Conservation (phyloP, 35 echinoderm and acorn worm species). For the Hemicentrotus pulcherrimus region DNA sequence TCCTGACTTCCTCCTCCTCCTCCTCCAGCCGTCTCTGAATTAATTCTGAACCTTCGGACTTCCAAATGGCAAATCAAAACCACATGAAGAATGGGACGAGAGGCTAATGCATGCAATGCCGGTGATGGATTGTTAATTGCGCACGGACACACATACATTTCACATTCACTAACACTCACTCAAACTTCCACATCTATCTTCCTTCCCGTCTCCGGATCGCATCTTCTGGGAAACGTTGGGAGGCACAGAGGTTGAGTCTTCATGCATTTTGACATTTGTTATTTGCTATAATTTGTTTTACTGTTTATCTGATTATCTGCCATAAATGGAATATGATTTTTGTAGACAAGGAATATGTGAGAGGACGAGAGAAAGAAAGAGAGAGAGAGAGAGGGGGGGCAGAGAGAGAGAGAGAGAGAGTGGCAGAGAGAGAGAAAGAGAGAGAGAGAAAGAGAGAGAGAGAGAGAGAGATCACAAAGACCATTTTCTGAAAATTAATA, state of each 20-base stretch:
- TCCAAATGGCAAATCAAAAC: background rate
- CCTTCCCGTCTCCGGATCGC: background rate
- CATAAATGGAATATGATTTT: background rate
- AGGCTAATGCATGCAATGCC: background rate
- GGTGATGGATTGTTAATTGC: background rate
- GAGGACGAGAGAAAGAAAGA: background rate
- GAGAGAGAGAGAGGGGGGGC: background rate
- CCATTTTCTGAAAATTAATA: background rate
- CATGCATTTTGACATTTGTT: background rate
- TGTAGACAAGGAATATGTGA: background rate
- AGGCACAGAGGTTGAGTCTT: background rate
- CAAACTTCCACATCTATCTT: background rate
- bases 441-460: background rate
- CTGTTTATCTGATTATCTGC: background rate
- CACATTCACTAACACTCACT: background rate
- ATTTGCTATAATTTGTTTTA: background rate
- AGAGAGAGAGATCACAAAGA: background rate
- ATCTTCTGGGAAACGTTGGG: background rate
- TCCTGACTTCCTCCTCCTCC: background rate
- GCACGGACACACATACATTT: background rate
- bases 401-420: slow-evolving; percentile 4
- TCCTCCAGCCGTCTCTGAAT: background rate
- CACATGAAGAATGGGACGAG: background rate
- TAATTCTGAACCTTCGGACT: background rate
- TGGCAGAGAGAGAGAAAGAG: background rate